A percentile compares a stretch with the other conserved stretches of the same genome.
Conservation (phyloP, 2,113 vertebrate genomes). For the Pseudorhombus dupliciocellatus region DNA sequence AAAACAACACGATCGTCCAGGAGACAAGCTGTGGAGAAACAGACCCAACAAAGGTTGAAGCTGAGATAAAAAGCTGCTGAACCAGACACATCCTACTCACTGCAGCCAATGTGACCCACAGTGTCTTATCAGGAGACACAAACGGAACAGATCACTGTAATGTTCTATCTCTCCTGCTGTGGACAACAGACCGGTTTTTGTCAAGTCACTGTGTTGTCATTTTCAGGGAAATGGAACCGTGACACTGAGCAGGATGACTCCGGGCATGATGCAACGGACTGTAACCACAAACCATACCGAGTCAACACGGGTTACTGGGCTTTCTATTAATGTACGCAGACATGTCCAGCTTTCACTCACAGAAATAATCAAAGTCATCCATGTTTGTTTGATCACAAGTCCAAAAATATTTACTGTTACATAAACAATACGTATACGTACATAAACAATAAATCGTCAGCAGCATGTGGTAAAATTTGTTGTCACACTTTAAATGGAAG, state of each 20-base stretch:
- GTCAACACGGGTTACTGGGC: background rate
- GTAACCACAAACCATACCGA: constrained; percentile 1
- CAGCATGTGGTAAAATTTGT: background rate
- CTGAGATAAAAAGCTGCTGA: constrained; percentile 45
- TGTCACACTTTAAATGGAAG: background rate
- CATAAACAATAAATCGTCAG: background rate
- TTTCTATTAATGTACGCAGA: background rate
- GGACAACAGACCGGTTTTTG: constrained; percentile 30
- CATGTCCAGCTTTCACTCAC: background rate
- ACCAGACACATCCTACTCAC: constrained; percentile 31
- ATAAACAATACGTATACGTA: too few relatives aligned
- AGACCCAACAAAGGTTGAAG: constrained; percentile 20
- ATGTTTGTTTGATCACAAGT: too few relatives aligned
- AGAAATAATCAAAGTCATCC: background rate
- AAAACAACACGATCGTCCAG: constrained; percentile 1
- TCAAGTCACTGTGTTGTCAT: constrained; percentile 28
- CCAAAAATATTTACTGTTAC: too few relatives aligned
- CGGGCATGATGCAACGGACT: constrained; percentile 5
- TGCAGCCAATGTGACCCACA: constrained; percentile 49
- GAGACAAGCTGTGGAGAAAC: constrained; percentile 27
- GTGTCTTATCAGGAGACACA: constrained; percentile 59
- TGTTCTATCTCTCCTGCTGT: constrained; percentile 53
- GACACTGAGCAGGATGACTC: constrained; percentile 16
- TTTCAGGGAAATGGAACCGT: constrained; percentile 30
- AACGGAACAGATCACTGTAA: constrained; percentile 35